Evolutionary conservation across 2,797 vertebrate genomes (phyloP).

Genomic region (Liasis olivaceus): DNA sequence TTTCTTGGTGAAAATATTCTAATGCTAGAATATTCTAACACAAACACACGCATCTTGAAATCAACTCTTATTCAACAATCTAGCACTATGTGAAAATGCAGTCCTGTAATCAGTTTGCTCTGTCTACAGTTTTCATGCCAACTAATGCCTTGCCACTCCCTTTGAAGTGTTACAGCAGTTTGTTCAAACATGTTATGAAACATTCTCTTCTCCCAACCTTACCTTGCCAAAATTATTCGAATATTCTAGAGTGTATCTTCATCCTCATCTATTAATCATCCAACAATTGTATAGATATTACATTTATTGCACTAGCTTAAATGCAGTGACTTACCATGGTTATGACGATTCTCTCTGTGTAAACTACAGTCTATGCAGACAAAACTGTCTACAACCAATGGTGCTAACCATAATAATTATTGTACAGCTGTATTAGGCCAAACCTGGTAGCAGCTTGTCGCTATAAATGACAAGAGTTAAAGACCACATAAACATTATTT

Average conservation of each 20-base stretch:
- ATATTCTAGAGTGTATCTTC: neutral
- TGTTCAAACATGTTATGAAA: conserved; percentile 60
- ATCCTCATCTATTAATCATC: neutral
- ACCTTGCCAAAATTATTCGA: conserved; percentile 5
- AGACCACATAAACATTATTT: neutral
- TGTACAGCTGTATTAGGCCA: neutral
- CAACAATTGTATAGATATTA: neutral
- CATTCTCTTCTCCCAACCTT: neutral
- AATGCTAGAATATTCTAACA: neutral
- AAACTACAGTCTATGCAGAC: neutral
- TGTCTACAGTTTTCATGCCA: conserved; percentile 34
- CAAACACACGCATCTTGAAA: neutral
- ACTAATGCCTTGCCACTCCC: conserved; percentile 58
- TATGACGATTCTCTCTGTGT: neutral
- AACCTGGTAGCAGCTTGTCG: no score
- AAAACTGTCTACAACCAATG: neutral
- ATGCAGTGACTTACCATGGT: neutral
- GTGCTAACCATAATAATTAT: neutral
- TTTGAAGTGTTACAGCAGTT: conserved; percentile 36
- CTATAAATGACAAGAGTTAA: neutral
- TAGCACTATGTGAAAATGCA: conserved; percentile 19
- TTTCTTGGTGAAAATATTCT: neutral
- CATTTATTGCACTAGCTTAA: neutral
- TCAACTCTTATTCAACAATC: neutral
- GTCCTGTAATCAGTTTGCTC: conserved; percentile 40